Evolutionary conservation across 2,888 invertebrate species (phyloP), one percentile per base, ranked within the genome.

Genomic region (Monopis laevigella): DNA sequence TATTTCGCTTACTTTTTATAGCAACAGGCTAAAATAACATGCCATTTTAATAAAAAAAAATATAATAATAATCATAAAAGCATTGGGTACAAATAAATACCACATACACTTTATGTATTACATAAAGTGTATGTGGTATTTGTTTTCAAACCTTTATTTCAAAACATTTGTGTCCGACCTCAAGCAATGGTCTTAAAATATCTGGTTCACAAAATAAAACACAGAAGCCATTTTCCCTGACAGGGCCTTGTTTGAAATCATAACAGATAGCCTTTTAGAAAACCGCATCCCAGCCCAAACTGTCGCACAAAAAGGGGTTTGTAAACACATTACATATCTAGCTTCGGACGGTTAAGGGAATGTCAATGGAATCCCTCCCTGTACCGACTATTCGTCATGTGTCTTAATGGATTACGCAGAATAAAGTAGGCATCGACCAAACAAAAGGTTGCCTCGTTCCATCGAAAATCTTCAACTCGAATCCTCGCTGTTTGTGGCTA

Each of bases 201-300:
- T 68, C 65, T 60, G 58, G 59, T 60, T 60, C 54, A 63, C 59
- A 65, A 68, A 68, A 71, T 72, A 70, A 70, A 73, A 65, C 65
- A 70, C 66, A 65, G 69, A 66, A 65, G 67, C 72, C 66, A 68
- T 75, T 75, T 66, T 60, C 64, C 70, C 65, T 68, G 73, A 68
- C 72, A 70, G 66, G 67, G 62, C 63, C 70, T 72, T 71, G 73
- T 74, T 74, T 70, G 68, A 75, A 75, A 75, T 75, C 74, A 75
- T 77, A 77, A 75, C 72, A 72, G 74, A 77, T 74, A 68, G 75
- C 73, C 67, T 69, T 74, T 71, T 72, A 71, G 65, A 69, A 73
- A 74, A 75, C 73, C 75, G 64, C 75, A 74, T 70, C 69, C 65
- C 59, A 54, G 61, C 65, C 68, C 62, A 54, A 64, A 71, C 65